A percentile compares a stretch with the other conserved stretches of the same genome.
These are phyloP conservation scores for Gila robusta DNA, from an alignment of 2,797 vertebrate genomes.

Conservation along the genomic window DNA sequence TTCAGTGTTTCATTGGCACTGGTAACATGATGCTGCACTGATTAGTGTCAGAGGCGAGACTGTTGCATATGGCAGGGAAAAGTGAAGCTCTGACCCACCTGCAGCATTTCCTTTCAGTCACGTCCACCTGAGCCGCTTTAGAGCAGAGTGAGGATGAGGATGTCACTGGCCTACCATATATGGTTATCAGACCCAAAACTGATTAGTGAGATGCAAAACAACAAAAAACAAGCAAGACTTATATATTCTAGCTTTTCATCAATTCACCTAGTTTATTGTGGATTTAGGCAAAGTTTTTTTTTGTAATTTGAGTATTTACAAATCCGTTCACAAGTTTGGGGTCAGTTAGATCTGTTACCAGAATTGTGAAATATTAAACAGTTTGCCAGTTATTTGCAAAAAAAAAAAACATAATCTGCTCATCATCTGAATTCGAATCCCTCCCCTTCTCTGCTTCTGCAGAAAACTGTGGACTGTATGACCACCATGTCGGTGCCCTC, in stretches of 20 bases:
- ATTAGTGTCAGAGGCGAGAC: conserved; percentile 47
- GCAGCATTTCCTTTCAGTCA: conserved; percentile 41
- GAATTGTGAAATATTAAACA: no score
- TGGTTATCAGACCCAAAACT: neutral
- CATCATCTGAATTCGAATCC: no score
- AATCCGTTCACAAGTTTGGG: neutral
- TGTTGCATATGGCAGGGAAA: conserved; percentile 23
- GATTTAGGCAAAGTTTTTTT: neutral
- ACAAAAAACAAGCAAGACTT: neutral
- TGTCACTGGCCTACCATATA: conserved; percentile 23
- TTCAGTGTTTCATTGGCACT: conserved; percentile 15
- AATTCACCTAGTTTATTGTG: neutral
- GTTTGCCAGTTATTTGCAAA: no score
- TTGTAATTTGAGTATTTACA: neutral
- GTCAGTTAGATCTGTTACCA: neutral
- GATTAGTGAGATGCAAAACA: neutral
- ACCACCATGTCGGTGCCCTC: conserved; percentile 99
- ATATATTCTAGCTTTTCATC: neutral
- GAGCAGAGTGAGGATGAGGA: conserved; percentile 25
- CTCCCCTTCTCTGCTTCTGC: conserved; percentile 40
- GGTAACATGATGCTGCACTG: conserved; percentile 25
- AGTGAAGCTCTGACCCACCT: conserved; percentile 31
- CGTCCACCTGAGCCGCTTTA: conserved; percentile 48
- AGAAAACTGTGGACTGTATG: conserved; percentile 99
- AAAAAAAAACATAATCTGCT: no score